phyloP scores from a whole-genome alignment of 2,113 vertebrate species.

The Nematolebias whitei region DNA sequence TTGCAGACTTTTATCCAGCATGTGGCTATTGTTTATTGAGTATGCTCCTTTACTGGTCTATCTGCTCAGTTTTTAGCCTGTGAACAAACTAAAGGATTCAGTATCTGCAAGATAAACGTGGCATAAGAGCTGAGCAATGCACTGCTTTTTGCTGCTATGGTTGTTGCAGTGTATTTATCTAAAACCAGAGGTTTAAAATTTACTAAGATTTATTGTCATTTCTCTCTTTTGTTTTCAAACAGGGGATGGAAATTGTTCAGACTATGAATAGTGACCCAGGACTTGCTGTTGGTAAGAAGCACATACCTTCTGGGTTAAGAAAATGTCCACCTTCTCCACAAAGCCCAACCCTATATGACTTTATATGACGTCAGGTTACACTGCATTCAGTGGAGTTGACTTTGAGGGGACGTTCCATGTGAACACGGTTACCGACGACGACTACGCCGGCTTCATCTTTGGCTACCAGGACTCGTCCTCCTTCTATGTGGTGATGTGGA shows the following conservation, averaged over 20 bases:
- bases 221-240: constrained; percentile 17
- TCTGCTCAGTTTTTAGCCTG: neutral
- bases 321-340: neutral
- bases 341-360: neutral
- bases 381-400: constrained; percentile 98
- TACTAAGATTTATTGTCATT: neutral
- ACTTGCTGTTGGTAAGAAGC: constrained; percentile 91
- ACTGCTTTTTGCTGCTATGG: neutral
- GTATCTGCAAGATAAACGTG: too few relatives aligned
- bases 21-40: too few relatives aligned
- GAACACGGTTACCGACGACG: constrained; percentile 95
- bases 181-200: too few relatives aligned
- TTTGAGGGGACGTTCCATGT: constrained; percentile 99
- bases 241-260: constrained; percentile 99
- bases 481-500: constrained; percentile 99
- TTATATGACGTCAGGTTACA: constrained; percentile 85
- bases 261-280: constrained; percentile 99
- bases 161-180: too few relatives aligned
- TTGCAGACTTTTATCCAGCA: too few relatives aligned
- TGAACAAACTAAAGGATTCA: neutral
- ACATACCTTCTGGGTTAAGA: neutral
- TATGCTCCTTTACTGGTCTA: neutral
- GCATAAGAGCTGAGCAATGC: neutral
- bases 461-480: constrained; percentile 98
- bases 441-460: constrained; percentile 98